Evolutionary conservation across 2,797 vertebrate species (phyloP).

Genomic region (Cottoperca gobio): DNA sequence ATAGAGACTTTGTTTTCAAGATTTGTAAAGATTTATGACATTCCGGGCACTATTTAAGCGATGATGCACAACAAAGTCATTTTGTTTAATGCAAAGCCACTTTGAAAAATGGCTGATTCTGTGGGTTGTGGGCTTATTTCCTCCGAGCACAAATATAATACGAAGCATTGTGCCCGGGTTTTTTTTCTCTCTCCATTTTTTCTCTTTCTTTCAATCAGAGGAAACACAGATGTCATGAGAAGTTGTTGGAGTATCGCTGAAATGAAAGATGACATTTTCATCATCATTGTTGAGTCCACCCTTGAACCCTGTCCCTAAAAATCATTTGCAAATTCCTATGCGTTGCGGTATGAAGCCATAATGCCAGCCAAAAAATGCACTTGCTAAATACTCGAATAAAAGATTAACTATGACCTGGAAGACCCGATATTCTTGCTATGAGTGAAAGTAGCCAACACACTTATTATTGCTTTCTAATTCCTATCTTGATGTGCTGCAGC

Average conservation of each 20-base stretch:
- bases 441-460: constrained; percentile 2
- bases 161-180: constrained; percentile 56
- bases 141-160: constrained; percentile 65
- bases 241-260: constrained; percentile 44
- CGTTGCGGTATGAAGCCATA: not conserved
- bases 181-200: constrained; percentile 19
- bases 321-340: constrained; percentile 30
- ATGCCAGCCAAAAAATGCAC: constrained; percentile 17
- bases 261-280: constrained; percentile 71
- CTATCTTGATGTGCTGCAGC: constrained; percentile 14
- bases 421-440: constrained; percentile 5
- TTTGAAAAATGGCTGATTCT: constrained; percentile 76
- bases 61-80: constrained; percentile 80
- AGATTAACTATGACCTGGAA: constrained; percentile 21
- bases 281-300: constrained; percentile 28
- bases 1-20: constrained; percentile 84
- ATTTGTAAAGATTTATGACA: constrained; percentile 83
- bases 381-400: constrained; percentile 29
- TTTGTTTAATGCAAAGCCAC: constrained; percentile 79
- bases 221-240: constrained; percentile 53
- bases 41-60: constrained; percentile 75
- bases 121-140: constrained; percentile 66
- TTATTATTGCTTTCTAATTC: constrained; percentile 29
- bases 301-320: constrained; percentile 57
- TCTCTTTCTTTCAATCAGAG: constrained; percentile 55